Evolutionary conservation across 2,113 vertebrate species (phyloP).

Genomic region (Crotalus tigris): DNA sequence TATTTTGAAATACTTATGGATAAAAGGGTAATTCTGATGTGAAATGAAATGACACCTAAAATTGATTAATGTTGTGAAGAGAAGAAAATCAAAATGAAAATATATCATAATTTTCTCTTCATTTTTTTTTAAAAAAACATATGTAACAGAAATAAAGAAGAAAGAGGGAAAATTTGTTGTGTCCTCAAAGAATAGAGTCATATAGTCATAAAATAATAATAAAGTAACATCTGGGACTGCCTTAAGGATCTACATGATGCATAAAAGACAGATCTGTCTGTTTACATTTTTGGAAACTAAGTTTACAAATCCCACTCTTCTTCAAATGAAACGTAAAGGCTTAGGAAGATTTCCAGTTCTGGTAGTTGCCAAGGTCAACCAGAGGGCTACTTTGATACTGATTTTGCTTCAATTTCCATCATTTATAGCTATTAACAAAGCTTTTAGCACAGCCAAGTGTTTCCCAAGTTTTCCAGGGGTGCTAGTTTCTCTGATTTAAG

Average conservation of each 20-base stretch:
- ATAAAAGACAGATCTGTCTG: background rate
- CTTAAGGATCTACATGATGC: background rate
- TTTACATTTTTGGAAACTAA: constrained; percentile 20
- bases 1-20: background rate
- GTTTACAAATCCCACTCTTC: constrained; percentile 16
- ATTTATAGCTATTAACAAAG: background rate
- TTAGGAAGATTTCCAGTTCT: constrained; percentile 8
- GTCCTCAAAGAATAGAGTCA: background rate
- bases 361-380: background rate
- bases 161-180: background rate
- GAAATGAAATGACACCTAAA: background rate
- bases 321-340: background rate
- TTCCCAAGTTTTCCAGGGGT: background rate
- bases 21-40: background rate
- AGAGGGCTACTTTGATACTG: constrained; percentile 58
- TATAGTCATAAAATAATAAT: background rate
- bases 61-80: background rate
- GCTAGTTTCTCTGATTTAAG: background rate
- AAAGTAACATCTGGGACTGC: background rate
- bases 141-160: background rate
- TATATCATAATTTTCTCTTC: background rate
- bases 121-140: background rate
- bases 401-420: background rate
- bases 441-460: background rate
- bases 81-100: background rate